phyloP scores from a whole-genome alignment of 2,888 invertebrate genomes.

The Oligia strigilis region DNA sequence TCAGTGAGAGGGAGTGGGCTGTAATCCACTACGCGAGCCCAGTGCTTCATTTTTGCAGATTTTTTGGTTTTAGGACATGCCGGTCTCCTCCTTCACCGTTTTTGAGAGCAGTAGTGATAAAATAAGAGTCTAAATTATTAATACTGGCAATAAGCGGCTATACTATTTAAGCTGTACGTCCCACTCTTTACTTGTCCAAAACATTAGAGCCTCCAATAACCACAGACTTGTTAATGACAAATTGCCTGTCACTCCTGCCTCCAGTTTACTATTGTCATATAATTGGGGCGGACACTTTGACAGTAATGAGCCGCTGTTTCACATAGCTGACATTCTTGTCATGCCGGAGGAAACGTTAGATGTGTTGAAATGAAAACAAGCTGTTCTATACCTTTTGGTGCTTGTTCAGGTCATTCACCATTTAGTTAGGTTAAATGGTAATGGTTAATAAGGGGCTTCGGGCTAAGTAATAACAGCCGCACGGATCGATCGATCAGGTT shows the following conservation, averaged over 20 bases:
- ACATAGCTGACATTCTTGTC: conserved; percentile 20
- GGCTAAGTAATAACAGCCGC: too few species aligned
- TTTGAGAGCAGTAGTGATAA: too few species aligned
- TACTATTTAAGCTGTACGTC: too few species aligned
- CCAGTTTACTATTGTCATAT: conserved; percentile 23
- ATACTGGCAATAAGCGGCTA: too few species aligned
- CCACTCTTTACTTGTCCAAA: background rate
- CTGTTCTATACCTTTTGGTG: background rate
- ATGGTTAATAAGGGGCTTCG: too few species aligned
- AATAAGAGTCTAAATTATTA: too few species aligned
- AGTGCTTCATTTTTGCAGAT: too few species aligned
- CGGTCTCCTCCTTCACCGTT: too few species aligned
- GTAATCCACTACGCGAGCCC: too few species aligned
- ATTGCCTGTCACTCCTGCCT: conserved; percentile 30
- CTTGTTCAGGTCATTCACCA: background rate
- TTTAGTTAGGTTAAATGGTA: background rate
- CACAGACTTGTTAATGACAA: conserved; percentile 25
- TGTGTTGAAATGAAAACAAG: background rate
- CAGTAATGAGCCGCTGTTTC: conserved; percentile 42
- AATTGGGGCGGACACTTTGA: conserved; percentile 49
- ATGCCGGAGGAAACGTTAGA: background rate
- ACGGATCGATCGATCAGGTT: too few species aligned
- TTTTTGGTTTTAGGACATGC: too few species aligned
- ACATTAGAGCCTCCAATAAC: conserved; percentile 26
- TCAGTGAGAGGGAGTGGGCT: too few species aligned